Base-by-base conservation (phyloP, 2,113 vertebrate genomes). In the Pterocles burchelli region DNA sequence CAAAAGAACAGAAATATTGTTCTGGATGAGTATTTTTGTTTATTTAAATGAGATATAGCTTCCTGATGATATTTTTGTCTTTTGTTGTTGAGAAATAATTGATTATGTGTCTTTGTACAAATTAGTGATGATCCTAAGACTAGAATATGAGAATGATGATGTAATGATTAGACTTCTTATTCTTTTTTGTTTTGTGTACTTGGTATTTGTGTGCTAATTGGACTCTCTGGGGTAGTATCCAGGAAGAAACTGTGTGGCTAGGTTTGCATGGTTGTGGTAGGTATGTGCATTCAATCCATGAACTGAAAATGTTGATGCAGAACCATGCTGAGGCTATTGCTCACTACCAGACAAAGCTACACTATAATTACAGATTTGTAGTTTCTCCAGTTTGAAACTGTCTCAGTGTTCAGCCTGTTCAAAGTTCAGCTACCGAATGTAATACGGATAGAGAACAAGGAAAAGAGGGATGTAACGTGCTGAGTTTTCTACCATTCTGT, bases 271-370 rank as follows among this genome's bases (percentile, higher is more conserved):
- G 51, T 63, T 81, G 62, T 75, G 13, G 33, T 59, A 62, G 45
- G 51, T 65, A 65, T 3, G 0, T n/a, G 25, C 0, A 0, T 48
- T 59, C 36, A 36, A 10, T 33, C 51, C 81, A 4, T 48, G 63
- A 48, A 36, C 16, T 41, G n/a, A 18, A 76, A 71, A 21, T 17
- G 11, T 58, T 2, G 1, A 45, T 43, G 29, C 25, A 71, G 55
- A 81, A 45, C n/a, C 1, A 0, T 25, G 67, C 17, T 51, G 66
- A 55, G 31, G 45, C 21, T 89, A 26, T 41, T 89, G 24, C 49
- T 74, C 14, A 1, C 68, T n/a, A n/a, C n/a, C 1, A 0, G 51
- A 45, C 24, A 80, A 89, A 85, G 12, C 33, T 52, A 65, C 2
- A 1, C 58, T 34, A 63, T 48, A 80, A 58, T 52, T 70, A 80